Base-by-base conservation (phyloP, 2,888 invertebrate species). In the Drosophila kuntzei region DNA sequence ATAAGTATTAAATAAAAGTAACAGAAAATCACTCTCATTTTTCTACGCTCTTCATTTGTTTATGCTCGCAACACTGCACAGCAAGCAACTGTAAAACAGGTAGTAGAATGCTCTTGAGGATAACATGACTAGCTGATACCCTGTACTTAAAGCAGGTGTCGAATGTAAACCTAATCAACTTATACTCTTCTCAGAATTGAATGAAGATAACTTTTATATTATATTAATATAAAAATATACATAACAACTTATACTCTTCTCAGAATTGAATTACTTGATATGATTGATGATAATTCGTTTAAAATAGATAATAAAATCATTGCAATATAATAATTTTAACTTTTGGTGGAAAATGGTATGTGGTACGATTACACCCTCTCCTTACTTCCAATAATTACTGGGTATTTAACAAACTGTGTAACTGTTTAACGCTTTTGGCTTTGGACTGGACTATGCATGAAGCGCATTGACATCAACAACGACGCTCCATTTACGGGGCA, bases 391-490 rank as follows among this genome's bases (percentile, higher is more conserved):
- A 11, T 43, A 16, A 32, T n/a, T 22, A 12, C 22, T 32, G 32
- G 41, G 58, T 49, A 41, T 59, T 9, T n/a, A 4, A 16, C 25
- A 39, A 39, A 14, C 32, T 41, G 29, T 49, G 25, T 20, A 65
- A 63, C 63, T 68, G 63, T 58, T 69, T 37, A 60, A 51, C 60
- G 54, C 66, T 60, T 76, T 63, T 71, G 63, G 72, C 51, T 76
- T 51, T 71, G 62, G 53, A 61, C 61, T 55, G 58, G 57, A 32
- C 65, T 41, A 36, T 25, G 62, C 36, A 29, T 25, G 63, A 57
- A 79, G 79, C 78, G 78, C 78, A 82, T 85, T 87, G 87, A 85
- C 82, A 82, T 85, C 79, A 46, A 69, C 79, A 49, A 67, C 68
- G 70, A 55, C 68, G 77, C 73, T 87, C 85, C 85, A 86, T 86